Percentiles rank a stretch among this genome's conserved stretches.
Evolutionary conservation across 2,113 vertebrate species (phyloP).

Genomic region (Aythya baeri): DNA sequence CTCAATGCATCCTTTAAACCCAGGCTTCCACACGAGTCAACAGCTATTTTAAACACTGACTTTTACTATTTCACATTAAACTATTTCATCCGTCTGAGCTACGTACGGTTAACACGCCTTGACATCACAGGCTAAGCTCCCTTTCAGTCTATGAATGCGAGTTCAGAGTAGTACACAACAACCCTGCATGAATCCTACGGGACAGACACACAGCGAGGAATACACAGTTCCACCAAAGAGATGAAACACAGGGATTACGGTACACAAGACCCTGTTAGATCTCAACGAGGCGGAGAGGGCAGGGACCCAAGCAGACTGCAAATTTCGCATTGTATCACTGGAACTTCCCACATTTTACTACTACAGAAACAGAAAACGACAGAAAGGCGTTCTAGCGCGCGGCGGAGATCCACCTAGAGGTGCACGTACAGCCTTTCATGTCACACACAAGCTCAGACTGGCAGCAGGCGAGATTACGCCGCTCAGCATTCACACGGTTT

Average conservation of each 20-base stretch:
- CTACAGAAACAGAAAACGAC: not conserved
- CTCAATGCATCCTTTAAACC: not conserved
- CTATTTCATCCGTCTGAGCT: not conserved
- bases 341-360: conserved; percentile 19
- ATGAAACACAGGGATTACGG: not conserved
- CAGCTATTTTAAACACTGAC: not conserved
- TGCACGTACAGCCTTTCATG: not conserved
- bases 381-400: not conserved
- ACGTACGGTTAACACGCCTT: not conserved
- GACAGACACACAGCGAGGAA: conserved; percentile 30
- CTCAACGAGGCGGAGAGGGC: not conserved
- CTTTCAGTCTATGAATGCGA: conserved; percentile 4
- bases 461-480: not conserved
- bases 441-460: not conserved
- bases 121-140: conserved; percentile 4
- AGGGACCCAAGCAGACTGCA: not conserved
- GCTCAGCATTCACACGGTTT: not conserved
- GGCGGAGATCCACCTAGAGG: not conserved
- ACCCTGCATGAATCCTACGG: not conserved
- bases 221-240: not conserved
- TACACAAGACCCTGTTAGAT: not conserved
- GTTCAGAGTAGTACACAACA: not conserved
- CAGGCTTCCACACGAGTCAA: not conserved
- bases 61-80: not conserved
- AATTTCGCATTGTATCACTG: conserved; percentile 54